These are phyloP conservation scores for Sinella curviseta DNA, from an alignment of 1,140 invertebrate species.

Conservation along the genomic window DNA sequence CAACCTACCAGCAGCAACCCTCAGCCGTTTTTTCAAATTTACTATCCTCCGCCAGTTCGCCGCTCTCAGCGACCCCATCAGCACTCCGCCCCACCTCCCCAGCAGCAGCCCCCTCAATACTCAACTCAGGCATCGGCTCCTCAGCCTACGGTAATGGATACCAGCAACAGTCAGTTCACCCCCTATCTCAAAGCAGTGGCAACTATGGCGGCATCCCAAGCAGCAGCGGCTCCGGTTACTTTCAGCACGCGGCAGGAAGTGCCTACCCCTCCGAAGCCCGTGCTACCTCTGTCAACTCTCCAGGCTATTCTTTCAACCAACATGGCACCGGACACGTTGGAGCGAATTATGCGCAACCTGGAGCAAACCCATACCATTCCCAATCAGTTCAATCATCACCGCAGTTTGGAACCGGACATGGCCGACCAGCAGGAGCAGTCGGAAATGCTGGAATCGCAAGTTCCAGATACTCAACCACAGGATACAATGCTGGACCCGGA, in stretches of 20 bases:
- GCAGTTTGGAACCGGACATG: not conserved
- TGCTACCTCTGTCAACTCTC: slow-evolving; percentile 44
- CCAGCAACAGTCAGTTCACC: not conserved
- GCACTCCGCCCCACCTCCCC: not conserved
- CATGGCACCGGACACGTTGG: slow-evolving; percentile 33
- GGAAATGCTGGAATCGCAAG: not conserved
- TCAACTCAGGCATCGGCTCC: not conserved
- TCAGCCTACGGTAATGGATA: not conserved
- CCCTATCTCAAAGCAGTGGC: slow-evolving; percentile 3
- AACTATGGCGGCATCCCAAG: slow-evolving; percentile 1
- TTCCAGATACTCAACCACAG: not conserved
- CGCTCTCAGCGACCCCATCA: not conserved
- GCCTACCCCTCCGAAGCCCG: slow-evolving; percentile 32
- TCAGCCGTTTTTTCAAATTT: slow-evolving; percentile 13
- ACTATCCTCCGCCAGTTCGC: not conserved
- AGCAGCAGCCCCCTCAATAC: not conserved
- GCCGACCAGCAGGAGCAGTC: not conserved
- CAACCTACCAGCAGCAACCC: not conserved
- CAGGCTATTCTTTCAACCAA: slow-evolving; percentile 43
- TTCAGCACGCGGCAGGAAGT: not conserved
- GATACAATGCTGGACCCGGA: not conserved
- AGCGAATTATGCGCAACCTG: slow-evolving; percentile 36
- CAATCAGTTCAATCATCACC: not conserved
- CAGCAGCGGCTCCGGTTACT: not conserved
- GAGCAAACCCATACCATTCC: slow-evolving; percentile 39